Evolutionary conservation across 2,113 vertebrate genomes (phyloP), one percentile per base, ranked within the genome.

Genomic region (Eurypyga helias): DNA sequence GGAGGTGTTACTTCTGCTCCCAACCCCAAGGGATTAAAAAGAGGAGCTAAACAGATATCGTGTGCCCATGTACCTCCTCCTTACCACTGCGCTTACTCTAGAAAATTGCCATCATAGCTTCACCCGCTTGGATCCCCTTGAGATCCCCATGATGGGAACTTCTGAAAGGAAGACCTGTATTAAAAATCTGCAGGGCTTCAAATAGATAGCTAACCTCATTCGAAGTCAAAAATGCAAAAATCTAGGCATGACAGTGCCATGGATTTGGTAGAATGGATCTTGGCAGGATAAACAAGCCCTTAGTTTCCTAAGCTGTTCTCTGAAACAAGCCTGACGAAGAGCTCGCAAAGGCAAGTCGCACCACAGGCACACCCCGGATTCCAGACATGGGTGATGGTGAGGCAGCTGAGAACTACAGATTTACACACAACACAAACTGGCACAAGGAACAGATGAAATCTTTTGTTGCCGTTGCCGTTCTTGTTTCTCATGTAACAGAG

Each of bases 371-470:
- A 75, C 51, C 93, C 92, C 57, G 11, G 88, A 95, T 96, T 93
- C 92, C 96, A 97, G 69, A 60, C 90, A 81, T 20, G 66, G 90
- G 20, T 92, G 83, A 69, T 91, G 73, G 83, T 15, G 49, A 90
- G 16, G 88, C 95, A 96, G 83, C 92, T 89, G 83, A 92, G 83
- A 89, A 67, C 48, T 82, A 71, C 61, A 87, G 76, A 93, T 91
- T 95, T 95, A 95, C 77, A 89, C 89, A 93, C 80, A 96, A 97
- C 94, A 97, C 77, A 92, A 49, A 93, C 90, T 97, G 95, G 95
- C 95, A 91, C 57, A 29, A 83, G 83, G 90, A 96, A 96, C 80
- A 96, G 86, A 97, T 0, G 0, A 95, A 97, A 89, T 87, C 92
- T 93, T 91, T 12, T 95, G 86, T 92, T 95, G 94, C 79, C 89